phyloP scores from a whole-genome alignment of 1,140 invertebrate genomes.

The Zaprionus ghesquierei region DNA sequence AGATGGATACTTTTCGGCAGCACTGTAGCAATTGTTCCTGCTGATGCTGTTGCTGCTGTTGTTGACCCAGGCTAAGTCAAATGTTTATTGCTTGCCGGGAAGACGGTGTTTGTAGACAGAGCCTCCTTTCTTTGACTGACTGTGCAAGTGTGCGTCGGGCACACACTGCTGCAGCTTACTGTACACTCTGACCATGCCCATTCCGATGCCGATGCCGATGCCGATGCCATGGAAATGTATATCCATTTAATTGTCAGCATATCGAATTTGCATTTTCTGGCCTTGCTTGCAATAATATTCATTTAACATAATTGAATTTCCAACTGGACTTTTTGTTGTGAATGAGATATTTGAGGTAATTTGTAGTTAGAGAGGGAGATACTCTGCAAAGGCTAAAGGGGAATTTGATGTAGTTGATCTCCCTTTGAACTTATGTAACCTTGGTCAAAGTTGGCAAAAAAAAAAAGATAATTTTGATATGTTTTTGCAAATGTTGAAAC shows the following conservation, averaged over 20 bases:
- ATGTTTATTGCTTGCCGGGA: conserved; percentile 48
- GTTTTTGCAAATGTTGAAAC: no score
- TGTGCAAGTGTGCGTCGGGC: background rate
- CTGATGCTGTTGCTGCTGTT: background rate
- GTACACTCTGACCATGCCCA: no score
- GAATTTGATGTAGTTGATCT: background rate
- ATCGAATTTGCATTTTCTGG: background rate
- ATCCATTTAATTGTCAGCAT: background rate
- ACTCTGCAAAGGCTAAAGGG: background rate
- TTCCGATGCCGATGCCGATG: background rate
- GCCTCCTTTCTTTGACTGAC: background rate
- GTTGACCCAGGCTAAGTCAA: conserved; percentile 26
- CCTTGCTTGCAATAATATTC: background rate
- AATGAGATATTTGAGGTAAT: background rate
- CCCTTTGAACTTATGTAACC: no score
- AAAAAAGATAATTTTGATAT: no score
- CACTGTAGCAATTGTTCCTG: background rate
- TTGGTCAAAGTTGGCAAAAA: no score
- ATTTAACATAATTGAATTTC: conserved; percentile 3
- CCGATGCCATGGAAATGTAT: background rate
- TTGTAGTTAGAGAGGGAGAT: background rate
- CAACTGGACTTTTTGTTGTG: background rate
- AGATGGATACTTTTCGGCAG: conserved; percentile 17
- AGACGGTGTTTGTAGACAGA: conserved; percentile 7
- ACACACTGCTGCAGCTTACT: background rate